Percentiles rank a stretch among this genome's conserved stretches.
These are phyloP conservation scores for Chaetoderma sp. DNA, from an alignment of 2,888 invertebrate genomes.

Conservation along the genomic window DNA sequence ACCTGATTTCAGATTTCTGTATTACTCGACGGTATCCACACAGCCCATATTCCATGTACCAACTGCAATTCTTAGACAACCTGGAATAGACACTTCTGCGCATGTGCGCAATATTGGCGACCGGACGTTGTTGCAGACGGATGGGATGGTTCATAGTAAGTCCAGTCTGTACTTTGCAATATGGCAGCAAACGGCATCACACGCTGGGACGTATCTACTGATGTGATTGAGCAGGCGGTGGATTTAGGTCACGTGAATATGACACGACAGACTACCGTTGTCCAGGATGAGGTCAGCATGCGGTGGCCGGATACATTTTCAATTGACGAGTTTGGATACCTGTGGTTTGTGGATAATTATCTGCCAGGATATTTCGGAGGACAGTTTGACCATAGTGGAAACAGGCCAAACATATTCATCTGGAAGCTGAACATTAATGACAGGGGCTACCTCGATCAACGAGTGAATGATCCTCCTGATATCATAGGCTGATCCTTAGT, in stretches of 20 bases:
- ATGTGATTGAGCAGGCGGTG: not conserved
- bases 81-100: slow-evolving; percentile 19
- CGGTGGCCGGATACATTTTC: slow-evolving; percentile 36
- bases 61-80: slow-evolving; percentile 21
- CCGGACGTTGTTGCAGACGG: slow-evolving; percentile 35
- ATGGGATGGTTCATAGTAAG: slow-evolving; percentile 34
- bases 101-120: slow-evolving; percentile 44
- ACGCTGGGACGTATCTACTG: slow-evolving; percentile 13
- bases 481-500: too few species aligned
- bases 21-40: slow-evolving; percentile 49
- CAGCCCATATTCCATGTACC: slow-evolving; percentile 39
- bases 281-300: slow-evolving; percentile 14
- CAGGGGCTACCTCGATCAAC: slow-evolving; percentile 27
- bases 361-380: not conserved
- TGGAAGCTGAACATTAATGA: slow-evolving; percentile 33
- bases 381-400: not conserved
- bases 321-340: slow-evolving; percentile 28
- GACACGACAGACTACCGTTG: slow-evolving; percentile 4
- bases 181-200: slow-evolving; percentile 28
- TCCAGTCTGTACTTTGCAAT: slow-evolving; percentile 27
- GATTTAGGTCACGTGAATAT: slow-evolving; percentile 2
- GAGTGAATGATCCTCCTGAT: too few species aligned
- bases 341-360: slow-evolving; percentile 38
- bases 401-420: slow-evolving; percentile 10
- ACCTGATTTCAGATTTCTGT: slow-evolving; percentile 47